Percentiles rank a stretch among this genome's conserved stretches.
Evolutionary conservation across 2,888 invertebrate genomes (phyloP).

Genomic region (Dynastes maya): DNA sequence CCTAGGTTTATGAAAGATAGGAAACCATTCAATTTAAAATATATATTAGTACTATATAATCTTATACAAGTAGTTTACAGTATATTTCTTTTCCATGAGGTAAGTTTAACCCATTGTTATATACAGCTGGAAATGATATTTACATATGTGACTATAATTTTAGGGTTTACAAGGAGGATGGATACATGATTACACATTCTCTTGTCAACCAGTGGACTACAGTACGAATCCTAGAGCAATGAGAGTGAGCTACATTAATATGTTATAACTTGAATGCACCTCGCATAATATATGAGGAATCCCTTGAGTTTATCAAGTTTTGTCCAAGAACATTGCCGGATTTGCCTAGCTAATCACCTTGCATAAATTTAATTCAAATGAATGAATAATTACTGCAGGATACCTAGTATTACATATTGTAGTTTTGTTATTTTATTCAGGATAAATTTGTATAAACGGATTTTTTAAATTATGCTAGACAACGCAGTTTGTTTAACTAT

Average conservation of each 20-base stretch:
- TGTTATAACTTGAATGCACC: too few species aligned
- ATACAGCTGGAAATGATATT: background rate
- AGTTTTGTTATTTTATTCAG: too few species aligned
- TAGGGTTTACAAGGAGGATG: slow-evolving; percentile 67
- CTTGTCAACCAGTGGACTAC: slow-evolving; percentile 83
- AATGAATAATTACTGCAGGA: too few species aligned
- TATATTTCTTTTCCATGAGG: slow-evolving; percentile 86
- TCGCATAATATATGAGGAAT: background rate
- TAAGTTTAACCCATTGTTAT: slow-evolving; percentile 63
- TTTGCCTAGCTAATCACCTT: too few species aligned
- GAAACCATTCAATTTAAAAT: slow-evolving; percentile 86
- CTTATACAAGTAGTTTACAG: slow-evolving; percentile 88
- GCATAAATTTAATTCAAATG: too few species aligned
- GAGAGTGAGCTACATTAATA: slow-evolving; percentile 74
- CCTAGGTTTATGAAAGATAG: slow-evolving; percentile 89
- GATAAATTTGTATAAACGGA: too few species aligned
- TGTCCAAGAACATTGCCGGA: too few species aligned
- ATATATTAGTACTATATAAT: slow-evolving; percentile 87
- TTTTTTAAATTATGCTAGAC: too few species aligned
- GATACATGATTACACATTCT: slow-evolving; percentile 77
- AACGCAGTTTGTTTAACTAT: too few species aligned
- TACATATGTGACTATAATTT: background rate
- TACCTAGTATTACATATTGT: too few species aligned
- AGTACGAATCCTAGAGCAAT: slow-evolving; percentile 74
- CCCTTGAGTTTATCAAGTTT: too few species aligned